Conservation (phyloP, 2,888 invertebrate species). For the Exephanes ischioxanthus region DNA sequence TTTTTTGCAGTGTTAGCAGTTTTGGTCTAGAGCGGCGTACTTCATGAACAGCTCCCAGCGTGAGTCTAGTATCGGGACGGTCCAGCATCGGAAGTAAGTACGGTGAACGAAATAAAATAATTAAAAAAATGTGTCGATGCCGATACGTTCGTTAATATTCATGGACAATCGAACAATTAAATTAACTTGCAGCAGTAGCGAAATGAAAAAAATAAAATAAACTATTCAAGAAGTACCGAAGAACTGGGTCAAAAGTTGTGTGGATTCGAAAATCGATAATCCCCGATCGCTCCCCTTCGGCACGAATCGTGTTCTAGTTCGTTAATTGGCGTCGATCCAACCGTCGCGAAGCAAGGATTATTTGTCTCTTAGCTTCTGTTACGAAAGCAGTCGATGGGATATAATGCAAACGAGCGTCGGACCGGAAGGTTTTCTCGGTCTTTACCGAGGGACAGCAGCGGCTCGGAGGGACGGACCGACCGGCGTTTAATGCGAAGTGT, state of each 20-base stretch:
- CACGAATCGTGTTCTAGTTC: background rate
- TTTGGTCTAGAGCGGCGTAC: no score
- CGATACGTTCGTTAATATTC: background rate
- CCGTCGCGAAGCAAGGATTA: background rate
- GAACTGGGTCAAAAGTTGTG: background rate
- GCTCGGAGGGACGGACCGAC: background rate
- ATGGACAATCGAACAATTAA: background rate
- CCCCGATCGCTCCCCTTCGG: background rate
- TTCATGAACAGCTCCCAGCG: no score
- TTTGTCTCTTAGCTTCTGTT: background rate
- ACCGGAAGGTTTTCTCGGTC: background rate
- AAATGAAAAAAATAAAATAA: no score
- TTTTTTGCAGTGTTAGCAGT: no score
- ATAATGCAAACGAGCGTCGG: constrained; percentile 11
- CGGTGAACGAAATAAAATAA: background rate
- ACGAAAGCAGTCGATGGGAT: constrained; percentile 12
- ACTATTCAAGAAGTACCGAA: background rate
- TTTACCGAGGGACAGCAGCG: background rate
- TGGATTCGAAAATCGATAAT: background rate
- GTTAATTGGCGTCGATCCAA: constrained; percentile 4
- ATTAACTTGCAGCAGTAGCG: background rate
- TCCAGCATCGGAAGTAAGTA: background rate
- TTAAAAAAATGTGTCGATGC: background rate
- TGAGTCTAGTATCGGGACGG: no score
- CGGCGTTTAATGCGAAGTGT: constrained; percentile 57